These are phyloP conservation scores for Neocrepidodera transversa DNA, from an alignment of 2,888 invertebrate species.

Conservation along the genomic window DNA sequence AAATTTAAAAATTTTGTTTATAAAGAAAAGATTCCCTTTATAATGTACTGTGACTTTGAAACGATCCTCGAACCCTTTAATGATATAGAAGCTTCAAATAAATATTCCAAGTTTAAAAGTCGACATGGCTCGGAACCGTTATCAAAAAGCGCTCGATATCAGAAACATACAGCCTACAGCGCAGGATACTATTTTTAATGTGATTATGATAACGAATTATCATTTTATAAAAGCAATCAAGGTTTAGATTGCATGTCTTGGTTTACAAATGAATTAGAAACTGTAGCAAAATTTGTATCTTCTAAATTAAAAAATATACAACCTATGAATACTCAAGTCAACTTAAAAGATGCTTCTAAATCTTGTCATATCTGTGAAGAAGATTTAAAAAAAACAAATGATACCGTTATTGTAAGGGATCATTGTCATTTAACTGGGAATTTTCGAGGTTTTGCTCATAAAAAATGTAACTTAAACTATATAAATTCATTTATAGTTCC, in stretches of 20 bases:
- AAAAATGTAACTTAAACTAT: too few species aligned
- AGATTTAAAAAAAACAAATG: slow-evolving; percentile 15
- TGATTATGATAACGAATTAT: slow-evolving; percentile 40
- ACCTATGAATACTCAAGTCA: slow-evolving; percentile 25
- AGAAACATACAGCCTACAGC: slow-evolving; percentile 33
- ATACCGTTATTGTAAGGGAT: slow-evolving; percentile 44
- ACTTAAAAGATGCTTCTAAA: background rate
- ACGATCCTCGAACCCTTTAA: too few species aligned
- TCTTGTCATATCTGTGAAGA: slow-evolving; percentile 43
- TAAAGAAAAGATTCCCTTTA: slow-evolving; percentile 24
- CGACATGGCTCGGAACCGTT: too few species aligned
- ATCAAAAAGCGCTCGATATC: too few species aligned
- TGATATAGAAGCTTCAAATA: too few species aligned
- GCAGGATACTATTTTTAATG: slow-evolving; percentile 44
- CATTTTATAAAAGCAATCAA: slow-evolving; percentile 36
- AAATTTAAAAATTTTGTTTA: slow-evolving; percentile 27
- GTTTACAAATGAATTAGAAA: slow-evolving; percentile 38
- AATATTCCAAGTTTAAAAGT: too few species aligned
- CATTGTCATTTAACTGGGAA: slow-evolving; percentile 48
- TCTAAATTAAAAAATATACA: slow-evolving; percentile 29
- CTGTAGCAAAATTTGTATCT: slow-evolving; percentile 31
- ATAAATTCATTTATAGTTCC: too few species aligned
- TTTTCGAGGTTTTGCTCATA: slow-evolving; percentile 44
- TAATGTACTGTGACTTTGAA: slow-evolving; percentile 40
- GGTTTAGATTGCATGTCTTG: slow-evolving; percentile 38